These are phyloP conservation scores for Clunio marinus DNA, from an alignment of 2,888 invertebrate genomes.

Conservation along the genomic window DNA sequence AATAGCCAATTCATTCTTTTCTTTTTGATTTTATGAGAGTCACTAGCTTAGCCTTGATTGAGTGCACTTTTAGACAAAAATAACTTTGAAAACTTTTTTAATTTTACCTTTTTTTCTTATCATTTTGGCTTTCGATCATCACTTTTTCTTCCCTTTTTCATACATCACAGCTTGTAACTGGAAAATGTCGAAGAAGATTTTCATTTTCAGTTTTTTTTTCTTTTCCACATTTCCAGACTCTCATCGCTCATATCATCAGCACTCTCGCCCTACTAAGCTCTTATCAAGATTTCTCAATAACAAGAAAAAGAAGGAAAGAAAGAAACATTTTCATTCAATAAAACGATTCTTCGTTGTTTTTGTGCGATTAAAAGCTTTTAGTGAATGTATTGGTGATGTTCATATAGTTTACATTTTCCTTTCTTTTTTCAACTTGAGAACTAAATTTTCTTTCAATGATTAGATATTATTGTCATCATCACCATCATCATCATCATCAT, in stretches of 20 bases:
- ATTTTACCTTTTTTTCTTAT: slow-evolving; percentile 32
- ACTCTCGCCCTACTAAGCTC: slow-evolving; percentile 2
- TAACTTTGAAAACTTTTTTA: background rate
- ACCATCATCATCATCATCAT: too few relatives aligned
- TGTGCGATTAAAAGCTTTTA: slow-evolving; percentile 48
- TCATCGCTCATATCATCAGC: background rate
- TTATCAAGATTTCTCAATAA: background rate
- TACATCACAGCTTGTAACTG: slow-evolving; percentile 1
- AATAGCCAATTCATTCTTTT: background rate
- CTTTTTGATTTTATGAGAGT: background rate
- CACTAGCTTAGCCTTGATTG: background rate
- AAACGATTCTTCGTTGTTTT: slow-evolving; percentile 46
- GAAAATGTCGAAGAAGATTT: background rate
- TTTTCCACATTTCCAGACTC: background rate
- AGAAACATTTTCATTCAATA: slow-evolving; percentile 28
- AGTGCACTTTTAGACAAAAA: slow-evolving; percentile 1
- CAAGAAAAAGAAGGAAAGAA: background rate
- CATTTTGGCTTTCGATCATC: slow-evolving; percentile 36
- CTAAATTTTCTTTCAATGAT: background rate
- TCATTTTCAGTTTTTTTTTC: background rate
- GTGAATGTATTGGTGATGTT: slow-evolving; percentile 43
- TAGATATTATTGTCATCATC: too few relatives aligned
- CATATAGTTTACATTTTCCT: background rate
- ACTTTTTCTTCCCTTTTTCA: slow-evolving; percentile 21
- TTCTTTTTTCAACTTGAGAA: background rate